A percentile compares a stretch with the other conserved stretches of the same genome.
phyloP scores from a whole-genome alignment of 2,797 vertebrate genomes.

The Labroides dimidiatus region DNA sequence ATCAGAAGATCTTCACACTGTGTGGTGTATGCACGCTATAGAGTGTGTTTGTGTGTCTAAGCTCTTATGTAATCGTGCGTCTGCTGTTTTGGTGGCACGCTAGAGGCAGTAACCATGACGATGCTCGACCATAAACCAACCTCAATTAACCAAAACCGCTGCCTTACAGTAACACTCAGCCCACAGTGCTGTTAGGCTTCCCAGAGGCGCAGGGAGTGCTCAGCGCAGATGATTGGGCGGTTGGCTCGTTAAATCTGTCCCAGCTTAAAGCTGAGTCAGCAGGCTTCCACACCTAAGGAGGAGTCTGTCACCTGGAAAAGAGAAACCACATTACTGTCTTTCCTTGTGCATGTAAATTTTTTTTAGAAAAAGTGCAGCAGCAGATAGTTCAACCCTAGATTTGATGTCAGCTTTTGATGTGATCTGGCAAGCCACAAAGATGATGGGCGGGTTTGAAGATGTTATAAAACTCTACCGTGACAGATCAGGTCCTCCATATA shows the following conservation, averaged over 20 bases:
- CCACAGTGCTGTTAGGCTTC: slow-evolving; percentile 46
- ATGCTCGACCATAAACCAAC: slow-evolving; percentile 67
- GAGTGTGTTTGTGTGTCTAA: not conserved
- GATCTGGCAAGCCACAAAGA: too few relatives aligned
- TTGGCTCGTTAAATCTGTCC: slow-evolving; percentile 19
- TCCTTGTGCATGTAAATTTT: too few relatives aligned
- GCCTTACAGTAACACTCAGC: slow-evolving; percentile 59
- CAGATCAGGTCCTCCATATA: not conserved
- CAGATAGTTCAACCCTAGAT: too few relatives aligned
- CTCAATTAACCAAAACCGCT: slow-evolving; percentile 66
- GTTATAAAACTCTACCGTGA: not conserved
- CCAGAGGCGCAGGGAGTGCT: slow-evolving; percentile 45
- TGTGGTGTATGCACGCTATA: too few relatives aligned
- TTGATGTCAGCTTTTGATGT: not conserved
- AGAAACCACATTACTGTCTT: not conserved
- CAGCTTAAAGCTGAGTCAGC: not conserved
- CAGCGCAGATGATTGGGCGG: slow-evolving; percentile 22
- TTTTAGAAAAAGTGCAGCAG: too few relatives aligned
- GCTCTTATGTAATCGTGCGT: not conserved
- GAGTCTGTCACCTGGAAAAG: not conserved
- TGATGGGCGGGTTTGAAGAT: slow-evolving; percentile 1
- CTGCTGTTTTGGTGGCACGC: slow-evolving; percentile 31
- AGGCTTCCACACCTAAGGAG: too few relatives aligned
- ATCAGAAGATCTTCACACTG: not conserved
- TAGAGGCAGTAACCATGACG: slow-evolving; percentile 57